Conservation (phyloP, 2,888 invertebrate species). For the Caenorhabditis virilis region DNA sequence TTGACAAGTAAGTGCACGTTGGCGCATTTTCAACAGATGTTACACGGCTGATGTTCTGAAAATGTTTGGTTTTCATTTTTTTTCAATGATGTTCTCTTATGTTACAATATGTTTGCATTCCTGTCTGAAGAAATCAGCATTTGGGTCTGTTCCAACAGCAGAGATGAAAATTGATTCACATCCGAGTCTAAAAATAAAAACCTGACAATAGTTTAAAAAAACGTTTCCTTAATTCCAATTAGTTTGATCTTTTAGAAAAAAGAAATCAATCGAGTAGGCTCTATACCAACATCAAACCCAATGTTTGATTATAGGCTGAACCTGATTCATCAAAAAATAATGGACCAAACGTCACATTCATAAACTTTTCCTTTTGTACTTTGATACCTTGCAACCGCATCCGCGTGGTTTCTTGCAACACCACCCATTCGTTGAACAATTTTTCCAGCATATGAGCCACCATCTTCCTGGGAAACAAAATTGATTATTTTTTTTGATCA, state of each 20-base stretch:
- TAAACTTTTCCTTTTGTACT: too few relatives aligned
- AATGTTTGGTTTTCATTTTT: not conserved
- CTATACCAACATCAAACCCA: too few relatives aligned
- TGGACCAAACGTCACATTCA: too few relatives aligned
- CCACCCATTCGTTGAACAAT: slow-evolving; percentile 80
- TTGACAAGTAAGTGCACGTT: slow-evolving; percentile 54
- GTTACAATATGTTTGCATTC: slow-evolving; percentile 37
- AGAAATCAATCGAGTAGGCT: too few relatives aligned
- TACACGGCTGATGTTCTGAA: slow-evolving; percentile 36
- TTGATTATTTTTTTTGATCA: slow-evolving; percentile 8
- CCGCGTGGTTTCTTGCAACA: slow-evolving; percentile 89
- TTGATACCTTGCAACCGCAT: slow-evolving; percentile 76
- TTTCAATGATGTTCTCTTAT: not conserved
- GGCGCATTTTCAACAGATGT: slow-evolving; percentile 24
- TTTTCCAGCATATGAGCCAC: slow-evolving; percentile 78
- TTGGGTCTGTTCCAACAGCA: slow-evolving; percentile 78
- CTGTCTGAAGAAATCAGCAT: slow-evolving; percentile 53
- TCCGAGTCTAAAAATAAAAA: slow-evolving; percentile 34
- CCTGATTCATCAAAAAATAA: too few relatives aligned
- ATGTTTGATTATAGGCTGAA: too few relatives aligned
- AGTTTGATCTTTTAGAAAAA: not conserved
- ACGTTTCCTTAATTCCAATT: too few relatives aligned
- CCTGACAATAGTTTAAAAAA: too few relatives aligned
- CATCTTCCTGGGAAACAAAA: slow-evolving; percentile 76
- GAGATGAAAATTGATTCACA: slow-evolving; percentile 75